Base-by-base conservation (phyloP, 1,140 invertebrate genomes). In the Thaumetopoea pityocampa region DNA sequence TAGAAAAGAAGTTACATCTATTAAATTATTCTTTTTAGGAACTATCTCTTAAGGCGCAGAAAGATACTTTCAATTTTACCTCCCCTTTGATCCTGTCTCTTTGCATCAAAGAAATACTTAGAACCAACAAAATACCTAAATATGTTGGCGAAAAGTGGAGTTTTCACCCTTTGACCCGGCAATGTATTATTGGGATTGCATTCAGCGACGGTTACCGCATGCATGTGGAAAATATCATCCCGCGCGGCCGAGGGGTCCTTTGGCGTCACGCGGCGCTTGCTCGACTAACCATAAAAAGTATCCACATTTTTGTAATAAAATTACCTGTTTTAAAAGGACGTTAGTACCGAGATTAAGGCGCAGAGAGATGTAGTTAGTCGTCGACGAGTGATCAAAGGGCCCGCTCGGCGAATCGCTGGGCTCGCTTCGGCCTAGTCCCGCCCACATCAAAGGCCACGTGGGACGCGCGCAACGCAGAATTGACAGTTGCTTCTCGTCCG, bases 241-340 rank as follows among this genome's bases (percentile, higher is more conserved):
- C 27, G 5, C 23, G 23, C 40, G 43, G 14, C 44, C 28, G 33
- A 46, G 51, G 57, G 43, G 29, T 29, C 54, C 58, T 59, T 67
- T 51, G 49, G 37, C 26, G 51, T 43, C 51, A 35, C 38, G 43
- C 50, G 42, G 29, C 52, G 57, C 48, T 59, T 66, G 67, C 51
- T 59, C 58, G 61, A 56, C 62, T 69, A 62, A 62, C 58, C 62
- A 61, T 68, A 71, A 69, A 73, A 67, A 72, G 63, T 72, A 73
- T 67, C 45, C 63, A 68, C 64, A 61, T 70, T 82, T 82, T 79
- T 76, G 61, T 73, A 80, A 80, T 77, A 74, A 78, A 78, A 80
- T 80, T 80, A 83, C 74, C 68, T 77, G 76, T 78, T 81, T 83
- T 83, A 77, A 82, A 80, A 79, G 79, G 72, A 81, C 67, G 68